Evolutionary conservation across 2,888 invertebrate species (phyloP), one percentile per base, ranked within the genome.

Genomic region (Drosophila subquinaria): DNA sequence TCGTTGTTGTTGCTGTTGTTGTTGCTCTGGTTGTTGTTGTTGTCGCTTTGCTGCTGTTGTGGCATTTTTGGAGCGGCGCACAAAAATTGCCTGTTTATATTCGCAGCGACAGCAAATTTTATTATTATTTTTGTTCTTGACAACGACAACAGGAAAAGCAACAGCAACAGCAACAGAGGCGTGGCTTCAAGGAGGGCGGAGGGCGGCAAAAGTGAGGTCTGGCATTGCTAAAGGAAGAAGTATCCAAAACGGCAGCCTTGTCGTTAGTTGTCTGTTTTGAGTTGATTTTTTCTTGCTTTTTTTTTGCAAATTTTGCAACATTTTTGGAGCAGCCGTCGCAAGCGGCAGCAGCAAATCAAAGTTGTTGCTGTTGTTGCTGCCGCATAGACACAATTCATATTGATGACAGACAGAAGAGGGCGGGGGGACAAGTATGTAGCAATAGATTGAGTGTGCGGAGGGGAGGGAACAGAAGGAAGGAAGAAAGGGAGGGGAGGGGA

Each of bases 61-160:
- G 74, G 74, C 79, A 74, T 70, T 73, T 73, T 77, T 70, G 69
- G 53, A 71, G 66, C 63, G 36, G 33, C 50, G 68, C 78, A 82
- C 87, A 86, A 81, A 87, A 86, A 86, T 89, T 87, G 88, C 89
- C 89, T 86, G 85, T 89, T 86, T 89, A 86, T 86, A 89, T 86
- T 86, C 88, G 85, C 85, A 86, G 88, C 85, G 85, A 89, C 89
- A 89, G 85, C 85, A 89, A 87, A 84, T 89, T 84, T 88, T 86
- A 87, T 85, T 87, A 89, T 84, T 84, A 87, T 87, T 88, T 87
- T 85, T 81, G 85, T 89, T 89, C 78, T 86, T 84, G 87, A 89
- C 89, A 88, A 84, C 83, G 81, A 80, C 83, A 82, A 63, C 63
- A 56, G 65, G 1, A 20, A 20, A 20, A 20, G 20, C 20, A 20